These are phyloP conservation scores for Stegana nigrithorax DNA, from an alignment of 2,888 invertebrate genomes.

Conservation along the genomic window DNA sequence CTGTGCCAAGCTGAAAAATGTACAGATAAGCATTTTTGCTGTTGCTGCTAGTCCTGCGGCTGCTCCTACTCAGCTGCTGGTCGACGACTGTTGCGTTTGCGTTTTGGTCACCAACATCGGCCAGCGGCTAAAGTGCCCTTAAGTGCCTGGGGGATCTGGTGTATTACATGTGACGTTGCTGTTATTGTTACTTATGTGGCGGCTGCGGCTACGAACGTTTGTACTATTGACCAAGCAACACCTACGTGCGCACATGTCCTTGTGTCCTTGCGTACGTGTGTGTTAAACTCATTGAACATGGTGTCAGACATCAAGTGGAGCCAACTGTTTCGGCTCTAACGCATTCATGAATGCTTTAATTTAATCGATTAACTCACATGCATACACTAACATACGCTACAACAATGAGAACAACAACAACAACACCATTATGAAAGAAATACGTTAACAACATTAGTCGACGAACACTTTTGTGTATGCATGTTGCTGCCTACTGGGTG, in stretches of 20 bases:
- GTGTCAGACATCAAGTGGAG: conserved; percentile 4
- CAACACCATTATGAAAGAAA: no score
- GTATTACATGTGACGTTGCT: conserved; percentile 36
- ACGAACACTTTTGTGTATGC: not conserved
- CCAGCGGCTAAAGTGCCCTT: conserved; percentile 59
- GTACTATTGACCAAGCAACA: conserved; percentile 23
- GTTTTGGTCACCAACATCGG: conserved; percentile 40
- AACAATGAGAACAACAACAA: not conserved
- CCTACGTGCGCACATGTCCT: not conserved
- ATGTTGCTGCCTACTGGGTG: conserved; percentile 6
- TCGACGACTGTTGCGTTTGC: conserved; percentile 27
- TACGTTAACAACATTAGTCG: conserved; percentile 30
- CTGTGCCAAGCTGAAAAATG: conserved; percentile 24
- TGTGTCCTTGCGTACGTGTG: not conserved
- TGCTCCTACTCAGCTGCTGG: conserved; percentile 32
- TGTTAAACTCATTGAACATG: not conserved
- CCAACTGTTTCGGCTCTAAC: not conserved
- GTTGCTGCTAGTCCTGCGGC: not conserved
- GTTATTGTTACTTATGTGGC: conserved; percentile 14
- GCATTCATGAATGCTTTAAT: conserved; percentile 47
- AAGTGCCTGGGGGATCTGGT: conserved; percentile 49
- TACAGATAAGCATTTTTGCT: conserved; percentile 52
- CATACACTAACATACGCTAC: not conserved
- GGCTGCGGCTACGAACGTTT: no score
- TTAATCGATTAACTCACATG: conserved; percentile 45